A percentile compares a stretch with the other conserved stretches of the same genome.
Evolutionary conservation across 2,797 vertebrate species (phyloP).

Genomic region (Scyliorhinus canicula): DNA sequence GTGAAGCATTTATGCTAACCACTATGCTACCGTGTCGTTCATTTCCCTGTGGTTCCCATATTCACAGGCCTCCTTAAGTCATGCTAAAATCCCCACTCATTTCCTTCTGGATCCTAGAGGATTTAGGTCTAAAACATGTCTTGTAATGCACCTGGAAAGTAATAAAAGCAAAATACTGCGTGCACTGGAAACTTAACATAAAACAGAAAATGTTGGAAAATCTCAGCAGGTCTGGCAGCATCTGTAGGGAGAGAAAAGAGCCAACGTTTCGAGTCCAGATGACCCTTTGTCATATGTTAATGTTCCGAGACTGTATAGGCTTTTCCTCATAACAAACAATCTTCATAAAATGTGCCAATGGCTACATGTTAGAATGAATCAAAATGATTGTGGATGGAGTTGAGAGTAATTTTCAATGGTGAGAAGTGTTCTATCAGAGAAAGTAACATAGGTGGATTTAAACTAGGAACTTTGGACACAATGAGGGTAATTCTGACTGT

Average conservation of each 20-base stretch:
- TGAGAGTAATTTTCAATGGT: neutral
- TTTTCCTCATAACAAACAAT: neutral
- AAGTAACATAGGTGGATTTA: no score
- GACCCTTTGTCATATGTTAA: no score
- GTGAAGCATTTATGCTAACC: no score
- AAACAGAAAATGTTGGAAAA: no score
- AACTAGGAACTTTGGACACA: neutral
- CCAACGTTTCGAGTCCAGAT: no score
- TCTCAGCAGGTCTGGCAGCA: no score
- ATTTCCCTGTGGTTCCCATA: neutral
- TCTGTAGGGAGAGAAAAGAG: no score
- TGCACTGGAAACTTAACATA: no score
- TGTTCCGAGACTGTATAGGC: no score
- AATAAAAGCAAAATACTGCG: no score
- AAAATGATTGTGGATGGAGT: neutral
- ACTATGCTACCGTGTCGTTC: no score
- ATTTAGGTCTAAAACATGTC: neutral
- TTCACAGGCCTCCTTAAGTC: neutral
- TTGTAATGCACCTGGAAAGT: neutral
- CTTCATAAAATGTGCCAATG: neutral
- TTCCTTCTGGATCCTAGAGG: neutral
- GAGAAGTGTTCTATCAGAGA: no score
- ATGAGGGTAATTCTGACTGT: neutral
- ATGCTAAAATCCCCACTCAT: neutral
- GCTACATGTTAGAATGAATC: neutral